phyloP scores from a whole-genome alignment of 2,113 vertebrate species.

The Neotragus moschatus region DNA sequence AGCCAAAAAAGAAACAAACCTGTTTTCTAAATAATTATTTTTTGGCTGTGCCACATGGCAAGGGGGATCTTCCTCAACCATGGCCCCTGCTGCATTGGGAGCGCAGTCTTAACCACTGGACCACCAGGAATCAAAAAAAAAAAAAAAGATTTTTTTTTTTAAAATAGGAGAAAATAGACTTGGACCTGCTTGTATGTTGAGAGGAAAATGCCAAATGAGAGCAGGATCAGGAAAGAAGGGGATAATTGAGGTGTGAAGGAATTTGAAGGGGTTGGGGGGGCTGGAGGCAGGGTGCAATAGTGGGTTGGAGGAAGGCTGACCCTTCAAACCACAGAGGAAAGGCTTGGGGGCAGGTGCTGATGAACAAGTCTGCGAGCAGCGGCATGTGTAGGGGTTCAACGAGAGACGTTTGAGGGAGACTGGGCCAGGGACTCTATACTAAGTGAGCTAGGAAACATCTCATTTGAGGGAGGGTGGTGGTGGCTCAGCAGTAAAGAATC shows the following conservation, averaged over 20 bases:
- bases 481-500: background rate
- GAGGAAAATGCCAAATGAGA: background rate
- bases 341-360: background rate
- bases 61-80: background rate
- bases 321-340: background rate
- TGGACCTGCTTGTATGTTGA: background rate
- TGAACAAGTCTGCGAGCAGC: background rate
- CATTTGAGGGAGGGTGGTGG: background rate
- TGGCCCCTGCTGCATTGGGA: background rate
- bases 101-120: background rate
- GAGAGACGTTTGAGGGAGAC: background rate
- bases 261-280: background rate
- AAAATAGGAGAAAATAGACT: background rate
- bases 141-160: background rate
- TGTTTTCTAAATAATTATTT: background rate
- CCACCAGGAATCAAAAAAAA: background rate
- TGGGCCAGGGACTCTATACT: accelerated
- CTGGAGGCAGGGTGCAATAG: background rate
- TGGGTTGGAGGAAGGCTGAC: background rate
- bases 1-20: background rate
- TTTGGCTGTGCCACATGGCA: background rate
- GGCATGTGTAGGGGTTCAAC: background rate
- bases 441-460: no score
- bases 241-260: background rate
- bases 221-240: background rate